These are phyloP conservation scores for Betta splendens DNA, from an alignment of 2,797 vertebrate genomes.

Conservation along the genomic window DNA sequence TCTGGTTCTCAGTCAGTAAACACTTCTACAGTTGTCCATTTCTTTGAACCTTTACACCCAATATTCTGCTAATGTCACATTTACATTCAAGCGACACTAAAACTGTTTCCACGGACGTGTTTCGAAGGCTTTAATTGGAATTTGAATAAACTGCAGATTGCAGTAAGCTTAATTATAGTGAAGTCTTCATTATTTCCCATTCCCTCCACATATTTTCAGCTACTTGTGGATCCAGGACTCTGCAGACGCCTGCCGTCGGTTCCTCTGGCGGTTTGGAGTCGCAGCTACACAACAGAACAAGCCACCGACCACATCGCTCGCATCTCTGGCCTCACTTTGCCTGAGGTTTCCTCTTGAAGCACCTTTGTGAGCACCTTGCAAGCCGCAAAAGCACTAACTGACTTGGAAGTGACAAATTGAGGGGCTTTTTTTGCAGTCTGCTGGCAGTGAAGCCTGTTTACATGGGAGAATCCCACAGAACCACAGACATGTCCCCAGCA, in stretches of 20 bases:
- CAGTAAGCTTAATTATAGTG: not conserved
- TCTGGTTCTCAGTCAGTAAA: too few species aligned
- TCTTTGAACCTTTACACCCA: not conserved
- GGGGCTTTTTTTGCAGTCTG: conserved; percentile 73
- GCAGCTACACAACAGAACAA: conserved; percentile 68
- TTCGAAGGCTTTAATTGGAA: too few species aligned
- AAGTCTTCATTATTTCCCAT: not conserved
- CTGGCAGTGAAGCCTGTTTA: conserved; percentile 76
- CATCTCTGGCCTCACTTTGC: conserved; percentile 63
- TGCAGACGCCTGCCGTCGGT: too few species aligned
- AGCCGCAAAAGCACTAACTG: conserved; percentile 73
- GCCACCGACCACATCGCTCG: conserved; percentile 73
- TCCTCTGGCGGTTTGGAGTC: conserved; percentile 59
- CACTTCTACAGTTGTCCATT: not conserved
- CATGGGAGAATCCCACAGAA: conserved; percentile 76
- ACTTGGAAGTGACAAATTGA: conserved; percentile 79
- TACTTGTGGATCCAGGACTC: too few species aligned
- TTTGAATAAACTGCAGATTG: too few species aligned
- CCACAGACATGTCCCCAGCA: conserved; percentile 67
- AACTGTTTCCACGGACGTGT: not conserved
- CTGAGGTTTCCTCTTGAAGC: conserved; percentile 69
- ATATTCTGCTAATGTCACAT: too few species aligned
- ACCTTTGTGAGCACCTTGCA: conserved; percentile 78
- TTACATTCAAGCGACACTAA: too few species aligned
- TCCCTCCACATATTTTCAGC: too few species aligned